phyloP scores from a whole-genome alignment of 2,888 invertebrate genomes.

The Frankliniella fusca region DNA sequence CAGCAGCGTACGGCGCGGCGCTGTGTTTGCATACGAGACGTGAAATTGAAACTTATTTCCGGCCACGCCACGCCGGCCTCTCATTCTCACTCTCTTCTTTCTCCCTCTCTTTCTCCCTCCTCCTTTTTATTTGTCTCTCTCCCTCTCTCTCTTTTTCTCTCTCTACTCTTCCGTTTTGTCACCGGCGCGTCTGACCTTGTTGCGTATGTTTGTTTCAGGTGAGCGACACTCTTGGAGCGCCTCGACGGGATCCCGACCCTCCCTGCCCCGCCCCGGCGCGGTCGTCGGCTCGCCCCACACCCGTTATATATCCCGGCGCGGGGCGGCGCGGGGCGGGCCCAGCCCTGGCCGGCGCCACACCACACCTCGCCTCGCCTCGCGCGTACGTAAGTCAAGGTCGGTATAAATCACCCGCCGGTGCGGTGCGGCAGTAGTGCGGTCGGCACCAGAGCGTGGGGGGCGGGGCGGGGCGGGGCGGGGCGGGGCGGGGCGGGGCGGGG shows the following conservation, averaged over 20 bases:
- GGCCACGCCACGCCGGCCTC: no score
- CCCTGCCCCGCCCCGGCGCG: no score
- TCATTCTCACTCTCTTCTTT: not conserved
- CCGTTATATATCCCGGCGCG: not conserved
- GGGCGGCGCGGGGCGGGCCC: not conserved
- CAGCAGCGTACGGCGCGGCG: not conserved
- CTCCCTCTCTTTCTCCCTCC: not conserved
- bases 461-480: not conserved
- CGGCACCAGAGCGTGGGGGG: not conserved
- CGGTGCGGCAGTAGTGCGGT: not conserved
- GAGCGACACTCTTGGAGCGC: not conserved
- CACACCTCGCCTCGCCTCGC: not conserved
- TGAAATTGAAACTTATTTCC: no score
- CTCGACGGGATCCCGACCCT: no score
- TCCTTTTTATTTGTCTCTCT: no score
- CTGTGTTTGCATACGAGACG: not conserved
- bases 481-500: not conserved
- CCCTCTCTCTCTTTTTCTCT: not conserved
- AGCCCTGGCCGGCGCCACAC: not conserved
- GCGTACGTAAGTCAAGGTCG: not conserved
- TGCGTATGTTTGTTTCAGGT: not conserved
- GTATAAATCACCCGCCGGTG: not conserved
- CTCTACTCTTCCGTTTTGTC: not conserved
- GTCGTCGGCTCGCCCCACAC: no score
- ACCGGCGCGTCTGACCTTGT: not conserved